Evolutionary conservation across 2,113 vertebrate genomes (phyloP).

Genomic region (Podocnemis expansa): DNA sequence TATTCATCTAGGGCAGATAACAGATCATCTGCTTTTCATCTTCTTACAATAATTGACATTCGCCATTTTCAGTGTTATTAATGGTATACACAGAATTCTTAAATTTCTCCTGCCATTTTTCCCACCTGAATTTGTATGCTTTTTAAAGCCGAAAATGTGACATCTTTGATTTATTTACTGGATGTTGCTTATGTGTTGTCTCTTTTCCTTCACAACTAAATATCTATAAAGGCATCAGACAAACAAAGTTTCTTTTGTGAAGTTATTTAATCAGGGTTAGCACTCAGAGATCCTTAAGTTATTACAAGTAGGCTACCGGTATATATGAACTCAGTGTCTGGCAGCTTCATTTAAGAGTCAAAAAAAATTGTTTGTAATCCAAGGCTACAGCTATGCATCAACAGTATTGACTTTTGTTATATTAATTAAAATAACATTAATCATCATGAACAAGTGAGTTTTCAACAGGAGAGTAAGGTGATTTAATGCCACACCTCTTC

Average conservation of each 20-base stretch:
- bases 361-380: not conserved
- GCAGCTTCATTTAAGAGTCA: not conserved
- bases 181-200: not conserved
- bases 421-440: not conserved
- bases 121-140: not conserved
- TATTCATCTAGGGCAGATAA: slow-evolving; percentile 8
- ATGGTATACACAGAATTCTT: not conserved
- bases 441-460: not conserved
- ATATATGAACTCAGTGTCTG: not conserved
- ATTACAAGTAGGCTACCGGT: not conserved
- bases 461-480: not conserved
- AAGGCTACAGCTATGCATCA: not conserved
- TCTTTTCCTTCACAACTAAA: not conserved
- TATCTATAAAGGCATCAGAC: not conserved
- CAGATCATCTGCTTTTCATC: slow-evolving; percentile 13
- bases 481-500: not conserved
- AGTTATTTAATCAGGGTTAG: not conserved
- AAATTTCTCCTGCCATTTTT: not conserved
- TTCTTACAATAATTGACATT: not conserved
- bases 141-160: not conserved
- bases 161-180: not conserved
- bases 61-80: not conserved
- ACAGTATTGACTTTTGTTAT: not conserved
- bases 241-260: not conserved
- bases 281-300: not conserved